A percentile compares a stretch with the other conserved stretches of the same genome.
Evolutionary conservation across 2,888 invertebrate species (phyloP).

Genomic region (Hypsopygia costalis): DNA sequence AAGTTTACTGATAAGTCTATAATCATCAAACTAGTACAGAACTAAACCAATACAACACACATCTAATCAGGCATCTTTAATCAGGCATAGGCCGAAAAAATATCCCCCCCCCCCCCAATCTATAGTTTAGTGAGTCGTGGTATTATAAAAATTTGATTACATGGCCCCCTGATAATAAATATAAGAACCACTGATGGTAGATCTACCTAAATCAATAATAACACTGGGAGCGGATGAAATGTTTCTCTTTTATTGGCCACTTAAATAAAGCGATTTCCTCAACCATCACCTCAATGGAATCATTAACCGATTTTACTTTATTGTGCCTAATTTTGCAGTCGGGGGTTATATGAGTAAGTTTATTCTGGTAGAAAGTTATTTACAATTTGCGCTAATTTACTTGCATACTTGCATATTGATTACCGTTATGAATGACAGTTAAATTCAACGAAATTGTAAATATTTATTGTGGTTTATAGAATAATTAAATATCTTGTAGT

Average conservation of each 20-base stretch:
- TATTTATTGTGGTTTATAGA: too few relatives aligned
- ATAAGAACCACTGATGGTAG: too few relatives aligned
- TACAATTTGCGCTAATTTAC: constrained; percentile 27
- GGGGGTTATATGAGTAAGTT: constrained; percentile 26
- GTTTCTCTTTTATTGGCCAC: constrained; percentile 5
- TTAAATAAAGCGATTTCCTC: constrained; percentile 8
- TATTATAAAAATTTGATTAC: too few relatives aligned
- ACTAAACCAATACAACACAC: too few relatives aligned
- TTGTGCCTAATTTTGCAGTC: constrained; percentile 28
- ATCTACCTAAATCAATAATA: neutral
- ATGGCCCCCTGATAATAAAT: too few relatives aligned
- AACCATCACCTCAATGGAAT: constrained; percentile 13
- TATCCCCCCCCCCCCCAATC: too few relatives aligned
- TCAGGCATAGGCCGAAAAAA: too few relatives aligned
- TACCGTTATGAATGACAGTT: constrained; percentile 23
- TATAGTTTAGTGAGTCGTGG: too few relatives aligned
- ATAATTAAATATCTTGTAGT: neutral
- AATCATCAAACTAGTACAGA: too few relatives aligned
- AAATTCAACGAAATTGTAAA: neutral
- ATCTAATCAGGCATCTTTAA: too few relatives aligned
- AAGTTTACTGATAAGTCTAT: too few relatives aligned
- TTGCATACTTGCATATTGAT: too few relatives aligned
- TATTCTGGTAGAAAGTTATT: constrained; percentile 28
- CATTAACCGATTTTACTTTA: constrained; percentile 37
- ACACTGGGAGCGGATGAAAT: neutral